Base-by-base conservation (phyloP, 1,140 invertebrate genomes). In the Brachionus manjavacas region DNA sequence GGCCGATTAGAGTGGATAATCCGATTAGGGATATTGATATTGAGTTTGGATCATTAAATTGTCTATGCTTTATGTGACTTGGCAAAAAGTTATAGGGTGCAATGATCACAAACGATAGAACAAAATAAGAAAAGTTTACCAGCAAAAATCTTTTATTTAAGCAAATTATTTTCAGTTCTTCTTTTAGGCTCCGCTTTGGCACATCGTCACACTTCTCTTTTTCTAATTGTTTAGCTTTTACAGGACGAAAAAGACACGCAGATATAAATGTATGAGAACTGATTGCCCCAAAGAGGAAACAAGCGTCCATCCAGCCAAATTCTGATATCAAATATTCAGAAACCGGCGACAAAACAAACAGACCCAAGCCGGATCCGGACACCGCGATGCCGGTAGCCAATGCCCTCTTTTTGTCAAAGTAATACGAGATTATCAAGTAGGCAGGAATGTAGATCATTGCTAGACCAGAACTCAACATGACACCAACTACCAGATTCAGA, bases 61-160 rank as follows among this genome's bases (percentile, higher is more conserved):
- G 97, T 87, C 6, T 87, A 87, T 49, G 85, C 55, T 49, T 86
- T 83, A 43, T 87, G 80, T 14, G 89, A 90, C 80, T 89, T 87
- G 85, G 90, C 88, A 35, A 88, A 88, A 91, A 89, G 94, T 95
- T 85, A 97, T 91, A 90, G 96, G 95, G 79, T 88, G 20, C 96
- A 96, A 87, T 97, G 93, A 89, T 97, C 95, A 91, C 97, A 98
- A 52, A 96, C 96, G 86, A 99, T 94, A 88, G 94, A 86, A 95
- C 93, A 88, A 98, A 96, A 89, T 99, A 98, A 28, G 95, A 97
- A 39, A 95, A 84, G 23, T 93, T 93, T 89, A 98, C 98, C 74
- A 98, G 89, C 80, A 98, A 91, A 88, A 98, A 98, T 85, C 96
- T 91, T 3, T 60, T 68, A 46, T 84, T 84, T 9, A 14, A 41